A percentile compares a stretch with the other conserved stretches of the same genome.
These are phyloP conservation scores for Timema podura DNA, from an alignment of 2,888 invertebrate species.

Conservation along the genomic window DNA sequence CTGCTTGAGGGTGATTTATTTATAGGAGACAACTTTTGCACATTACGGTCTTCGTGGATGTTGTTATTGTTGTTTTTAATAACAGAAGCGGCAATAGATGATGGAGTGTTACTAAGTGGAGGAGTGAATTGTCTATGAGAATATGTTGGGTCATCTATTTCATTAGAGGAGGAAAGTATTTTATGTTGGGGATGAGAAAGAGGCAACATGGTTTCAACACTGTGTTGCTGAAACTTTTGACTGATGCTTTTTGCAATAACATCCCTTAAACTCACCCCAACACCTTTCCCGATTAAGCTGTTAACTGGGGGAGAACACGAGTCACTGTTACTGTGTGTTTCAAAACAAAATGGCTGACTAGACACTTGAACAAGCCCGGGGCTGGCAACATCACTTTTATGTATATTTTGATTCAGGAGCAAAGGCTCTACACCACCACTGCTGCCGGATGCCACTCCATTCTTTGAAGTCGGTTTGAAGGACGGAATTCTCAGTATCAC, in stretches of 20 bases:
- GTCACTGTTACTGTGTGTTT: constrained; percentile 40
- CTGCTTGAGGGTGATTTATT: constrained; percentile 8
- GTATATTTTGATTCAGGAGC: constrained; percentile 8
- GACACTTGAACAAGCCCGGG: constrained; percentile 28
- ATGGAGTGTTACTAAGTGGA: constrained; percentile 41
- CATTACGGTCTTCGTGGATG: constrained; percentile 38
- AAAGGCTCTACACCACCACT: constrained; percentile 15
- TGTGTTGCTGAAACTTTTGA: constrained; percentile 67
- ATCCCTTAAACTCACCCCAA: constrained; percentile 70
- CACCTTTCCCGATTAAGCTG: constrained; percentile 48
- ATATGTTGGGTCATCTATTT: constrained; percentile 45
- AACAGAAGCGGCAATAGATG: constrained; percentile 50
- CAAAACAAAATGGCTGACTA: constrained; percentile 32
- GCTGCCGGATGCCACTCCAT: constrained; percentile 25
- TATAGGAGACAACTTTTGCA: constrained; percentile 31
- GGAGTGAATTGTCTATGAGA: constrained; percentile 56
- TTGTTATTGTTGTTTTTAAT: constrained; percentile 45
- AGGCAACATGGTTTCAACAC: constrained; percentile 12
- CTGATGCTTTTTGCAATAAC: constrained; percentile 90
- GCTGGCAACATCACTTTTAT: background rate
- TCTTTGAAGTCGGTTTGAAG: constrained; percentile 61
- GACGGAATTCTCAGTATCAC: constrained; percentile 92
- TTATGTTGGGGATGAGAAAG: constrained; percentile 25
- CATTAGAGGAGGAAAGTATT: constrained; percentile 22
- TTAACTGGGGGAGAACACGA: constrained; percentile 54